Percentiles rank a stretch among this genome's conserved stretches.
Evolutionary conservation across 2,888 invertebrate genomes (phyloP).

Genomic region (Carabus problematicus): DNA sequence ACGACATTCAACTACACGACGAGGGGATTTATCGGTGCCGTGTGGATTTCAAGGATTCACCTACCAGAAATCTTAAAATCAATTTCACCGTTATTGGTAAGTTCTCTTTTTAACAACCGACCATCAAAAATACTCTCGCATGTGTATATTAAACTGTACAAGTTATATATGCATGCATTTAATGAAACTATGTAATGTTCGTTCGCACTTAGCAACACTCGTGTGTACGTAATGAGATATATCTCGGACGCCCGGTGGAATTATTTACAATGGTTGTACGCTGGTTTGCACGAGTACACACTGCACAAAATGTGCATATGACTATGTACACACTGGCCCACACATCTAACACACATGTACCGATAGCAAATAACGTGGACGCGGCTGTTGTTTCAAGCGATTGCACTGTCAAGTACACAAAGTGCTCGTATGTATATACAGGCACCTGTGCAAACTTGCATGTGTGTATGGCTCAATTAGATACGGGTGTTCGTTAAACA

Average conservation of each 20-base stretch:
- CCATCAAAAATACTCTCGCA: too few species aligned
- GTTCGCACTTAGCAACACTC: background rate
- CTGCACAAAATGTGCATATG: slow-evolving; percentile 19
- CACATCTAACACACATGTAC: slow-evolving; percentile 20
- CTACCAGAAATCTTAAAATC: slow-evolving; percentile 75
- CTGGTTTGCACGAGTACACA: slow-evolving; percentile 21
- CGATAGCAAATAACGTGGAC: slow-evolving; percentile 22
- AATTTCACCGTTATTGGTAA: slow-evolving; percentile 78
- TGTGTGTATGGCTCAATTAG: slow-evolving; percentile 19
- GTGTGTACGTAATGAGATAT: background rate
- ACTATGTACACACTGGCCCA: slow-evolving; percentile 11
- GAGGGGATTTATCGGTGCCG: slow-evolving; percentile 76
- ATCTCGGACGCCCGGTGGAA: slow-evolving; percentile 9
- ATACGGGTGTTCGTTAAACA: background rate
- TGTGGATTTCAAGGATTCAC: slow-evolving; percentile 77
- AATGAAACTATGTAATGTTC: too few species aligned
- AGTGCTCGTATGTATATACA: background rate
- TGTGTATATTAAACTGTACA: too few species aligned
- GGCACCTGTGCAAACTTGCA: background rate
- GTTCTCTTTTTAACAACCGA: slow-evolving; percentile 52
- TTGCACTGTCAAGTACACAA: background rate
- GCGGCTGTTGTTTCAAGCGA: slow-evolving; percentile 13
- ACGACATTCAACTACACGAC: slow-evolving; percentile 66
- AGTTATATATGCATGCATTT: too few species aligned
- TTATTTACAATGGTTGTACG: slow-evolving; percentile 14